A percentile compares a stretch with the other conserved stretches of the same genome.
These are phyloP conservation scores for Neopipo cinnamomea DNA, from an alignment of 2,113 vertebrate genomes.

Conservation along the genomic window DNA sequence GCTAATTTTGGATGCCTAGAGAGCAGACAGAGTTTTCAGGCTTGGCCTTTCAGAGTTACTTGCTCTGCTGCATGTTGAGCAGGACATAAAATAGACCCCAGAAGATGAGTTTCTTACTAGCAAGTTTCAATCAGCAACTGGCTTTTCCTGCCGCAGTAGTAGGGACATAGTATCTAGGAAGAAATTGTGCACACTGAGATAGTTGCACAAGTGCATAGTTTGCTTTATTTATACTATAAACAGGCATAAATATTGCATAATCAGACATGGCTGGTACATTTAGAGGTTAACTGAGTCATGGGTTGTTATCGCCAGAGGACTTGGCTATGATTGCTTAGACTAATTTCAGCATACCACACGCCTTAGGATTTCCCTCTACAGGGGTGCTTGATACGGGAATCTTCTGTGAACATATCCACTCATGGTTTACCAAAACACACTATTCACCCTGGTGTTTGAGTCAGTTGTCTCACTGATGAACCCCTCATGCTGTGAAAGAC, in stretches of 20 bases:
- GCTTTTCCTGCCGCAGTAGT: neutral
- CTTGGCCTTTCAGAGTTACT: neutral
- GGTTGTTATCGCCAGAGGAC: neutral
- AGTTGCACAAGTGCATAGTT: neutral
- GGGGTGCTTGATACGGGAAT: neutral
- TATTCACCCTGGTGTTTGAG: neutral
- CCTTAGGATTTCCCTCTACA: neutral
- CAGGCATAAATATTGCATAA: constrained; percentile 12
- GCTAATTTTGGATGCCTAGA: neutral
- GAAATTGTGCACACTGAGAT: neutral
- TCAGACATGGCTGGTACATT: neutral
- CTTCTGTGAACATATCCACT: neutral
- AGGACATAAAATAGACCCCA: neutral
- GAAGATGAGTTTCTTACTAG: neutral
- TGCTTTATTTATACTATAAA: neutral
- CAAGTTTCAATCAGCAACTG: neutral
- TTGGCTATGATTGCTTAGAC: neutral
- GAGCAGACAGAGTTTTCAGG: neutral
- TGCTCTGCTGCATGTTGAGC: neutral
- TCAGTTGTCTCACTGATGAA: neutral
- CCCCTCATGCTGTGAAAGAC: neutral
- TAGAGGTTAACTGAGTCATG: neutral
- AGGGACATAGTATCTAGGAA: neutral
- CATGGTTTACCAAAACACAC: neutral
- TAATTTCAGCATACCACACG: neutral